A percentile compares a stretch with the other conserved stretches of the same genome.
These are phyloP conservation scores for Limnephilus rhombicus DNA, from an alignment of 2,888 invertebrate species.

Conservation along the genomic window DNA sequence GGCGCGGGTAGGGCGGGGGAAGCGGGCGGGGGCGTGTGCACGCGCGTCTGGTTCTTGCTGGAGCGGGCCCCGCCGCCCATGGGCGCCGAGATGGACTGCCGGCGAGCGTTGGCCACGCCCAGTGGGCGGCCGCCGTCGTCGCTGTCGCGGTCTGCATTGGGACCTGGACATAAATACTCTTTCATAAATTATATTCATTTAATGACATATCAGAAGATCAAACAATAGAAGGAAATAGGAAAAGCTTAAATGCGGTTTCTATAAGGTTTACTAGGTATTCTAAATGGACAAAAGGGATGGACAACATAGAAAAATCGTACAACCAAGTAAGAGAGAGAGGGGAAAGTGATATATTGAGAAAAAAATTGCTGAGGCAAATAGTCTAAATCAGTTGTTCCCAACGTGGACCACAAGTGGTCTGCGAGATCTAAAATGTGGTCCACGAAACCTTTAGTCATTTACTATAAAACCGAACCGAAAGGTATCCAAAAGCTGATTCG, in stretches of 20 bases:
- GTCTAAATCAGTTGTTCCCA: not conserved
- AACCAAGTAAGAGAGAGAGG: not conserved
- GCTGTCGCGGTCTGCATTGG: slow-evolving; percentile 83
- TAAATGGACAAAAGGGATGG: not conserved
- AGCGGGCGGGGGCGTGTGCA: slow-evolving; percentile 86
- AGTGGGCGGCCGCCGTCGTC: slow-evolving; percentile 87
- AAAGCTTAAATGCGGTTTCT: not conserved
- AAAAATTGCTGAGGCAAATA: not conserved
- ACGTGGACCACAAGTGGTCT: too few relatives aligned
- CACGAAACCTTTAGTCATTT: too few relatives aligned
- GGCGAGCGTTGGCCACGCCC: slow-evolving; percentile 83
- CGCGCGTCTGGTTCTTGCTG: slow-evolving; percentile 77
- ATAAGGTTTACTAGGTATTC: not conserved
- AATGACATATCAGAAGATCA: not conserved
- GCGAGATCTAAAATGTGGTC: too few relatives aligned
- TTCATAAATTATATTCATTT: not conserved
- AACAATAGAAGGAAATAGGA: not conserved
- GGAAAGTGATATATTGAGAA: not conserved
- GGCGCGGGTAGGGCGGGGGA: slow-evolving; percentile 82
- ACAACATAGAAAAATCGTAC: not conserved
- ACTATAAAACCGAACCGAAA: too few relatives aligned
- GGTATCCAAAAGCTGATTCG: too few relatives aligned
- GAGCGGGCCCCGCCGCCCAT: slow-evolving; percentile 70
- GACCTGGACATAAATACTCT: slow-evolving; percentile 72
- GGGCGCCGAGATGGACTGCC: slow-evolving; percentile 86